A percentile compares a stretch with the other conserved stretches of the same genome.
phyloP scores from a whole-genome alignment of 2,888 invertebrate species.

The Ectropis crepuscularia region DNA sequence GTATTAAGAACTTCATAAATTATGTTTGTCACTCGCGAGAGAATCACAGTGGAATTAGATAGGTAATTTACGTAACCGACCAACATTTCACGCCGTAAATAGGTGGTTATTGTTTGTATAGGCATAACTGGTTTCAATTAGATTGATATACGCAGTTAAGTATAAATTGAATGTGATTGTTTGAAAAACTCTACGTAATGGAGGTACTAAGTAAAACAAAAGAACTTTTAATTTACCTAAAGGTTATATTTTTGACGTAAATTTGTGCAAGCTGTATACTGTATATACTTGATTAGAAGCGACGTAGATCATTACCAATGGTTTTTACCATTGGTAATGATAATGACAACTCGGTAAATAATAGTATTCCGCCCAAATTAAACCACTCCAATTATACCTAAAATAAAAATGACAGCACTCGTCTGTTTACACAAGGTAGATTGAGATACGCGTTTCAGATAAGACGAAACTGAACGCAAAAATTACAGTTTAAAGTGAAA shows the following conservation, averaged over 20 bases:
- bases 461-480: slow-evolving; percentile 21
- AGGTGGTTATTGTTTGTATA: not conserved
- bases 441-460: slow-evolving; percentile 12
- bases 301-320: slow-evolving; percentile 1
- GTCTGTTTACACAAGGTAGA: slow-evolving; percentile 7
- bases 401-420: slow-evolving; percentile 19
- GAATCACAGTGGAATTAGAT: slow-evolving; percentile 65
- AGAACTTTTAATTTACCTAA: no score
- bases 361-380: slow-evolving; percentile 14
- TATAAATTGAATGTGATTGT: not conserved
- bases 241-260: no score
- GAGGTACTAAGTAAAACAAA: no score
- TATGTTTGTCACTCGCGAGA: slow-evolving; percentile 80
- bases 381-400: slow-evolving; percentile 15
- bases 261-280: no score
- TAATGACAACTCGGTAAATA: slow-evolving; percentile 1
- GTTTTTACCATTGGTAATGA: not conserved
- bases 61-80: slow-evolving; percentile 57
- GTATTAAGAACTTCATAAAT: slow-evolving; percentile 84
- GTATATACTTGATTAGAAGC: not conserved
- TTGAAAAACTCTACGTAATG: not conserved
- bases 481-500: slow-evolving; percentile 24
- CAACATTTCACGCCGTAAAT: slow-evolving; percentile 24
- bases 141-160: not conserved
- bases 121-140: not conserved